Evolutionary conservation across 1,140 invertebrate genomes (phyloP), one percentile per base, ranked within the genome.

Genomic region (Mamestra configurata): DNA sequence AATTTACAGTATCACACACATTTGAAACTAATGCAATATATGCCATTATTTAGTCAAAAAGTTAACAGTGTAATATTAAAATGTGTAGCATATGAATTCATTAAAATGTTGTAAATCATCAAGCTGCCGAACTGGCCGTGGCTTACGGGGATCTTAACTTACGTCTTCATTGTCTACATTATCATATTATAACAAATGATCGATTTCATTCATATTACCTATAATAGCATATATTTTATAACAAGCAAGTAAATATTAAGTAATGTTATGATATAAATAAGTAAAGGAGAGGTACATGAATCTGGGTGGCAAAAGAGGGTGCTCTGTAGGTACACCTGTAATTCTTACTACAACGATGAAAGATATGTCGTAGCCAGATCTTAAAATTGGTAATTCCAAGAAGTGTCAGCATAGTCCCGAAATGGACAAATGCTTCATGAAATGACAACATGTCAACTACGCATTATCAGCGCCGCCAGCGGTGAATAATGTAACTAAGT

Each of bases 1-100:
- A 77, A 68, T 68, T 77, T 66, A 77, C 75, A 77, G 20, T 77
- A 77, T 77, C 75, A 77, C 75, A 77, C 75, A 77, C 61, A 77
- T 77, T 77, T 77, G 46, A 77, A 66, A 40, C 59, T 68, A 77
- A 77, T 68, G 75, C 27, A 66, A 66, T 68, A 68, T 24, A 55
- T 13, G 49, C 49, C 24, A 64, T 31, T 76, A 76, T 76, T 37
- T 75, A 75, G 35, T 59, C 18, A 40, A 75, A 77, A 77, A 46
- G 40, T 64, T 64, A 77, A 77, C 73, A 77, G 73, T 77, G 73
- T 64, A 64, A 77, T 77, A 77, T 77, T 57, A 57, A 51, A 77
- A 77, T 31, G 75, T 77, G 75, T 77, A 64, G 61, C 61, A 68
- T 77, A 77, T 37, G 22, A 31, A 59, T 75, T 76, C 13, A 76